phyloP scores from a whole-genome alignment of 2,888 invertebrate species.

The Cremastinae sp. region DNA sequence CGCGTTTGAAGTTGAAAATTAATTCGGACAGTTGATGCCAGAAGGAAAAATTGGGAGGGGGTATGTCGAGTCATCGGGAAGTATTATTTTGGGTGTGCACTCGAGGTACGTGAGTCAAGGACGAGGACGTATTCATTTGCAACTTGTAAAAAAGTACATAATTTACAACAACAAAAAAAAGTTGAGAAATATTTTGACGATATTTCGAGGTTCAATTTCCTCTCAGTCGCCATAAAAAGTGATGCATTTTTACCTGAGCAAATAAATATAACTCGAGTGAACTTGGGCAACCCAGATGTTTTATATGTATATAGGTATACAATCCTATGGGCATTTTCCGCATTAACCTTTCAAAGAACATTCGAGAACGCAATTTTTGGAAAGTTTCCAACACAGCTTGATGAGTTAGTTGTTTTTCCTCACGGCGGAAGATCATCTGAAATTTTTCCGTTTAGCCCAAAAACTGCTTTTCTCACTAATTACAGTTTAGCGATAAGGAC shows the following conservation, averaged over 20 bases:
- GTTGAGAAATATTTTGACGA: no score
- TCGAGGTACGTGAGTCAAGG: slow-evolving; percentile 29
- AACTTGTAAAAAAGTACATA: slow-evolving; percentile 7
- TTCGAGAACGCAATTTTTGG: no score
- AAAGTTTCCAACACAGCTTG: neutral
- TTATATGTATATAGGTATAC: neutral
- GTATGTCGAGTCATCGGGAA: neutral
- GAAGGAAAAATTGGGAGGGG: no score
- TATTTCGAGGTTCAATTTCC: no score
- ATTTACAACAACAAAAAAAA: no score
- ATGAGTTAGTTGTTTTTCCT: neutral
- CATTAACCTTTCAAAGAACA: no score
- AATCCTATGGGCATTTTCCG: no score
- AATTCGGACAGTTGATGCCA: slow-evolving; percentile 9
- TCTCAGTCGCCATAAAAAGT: no score
- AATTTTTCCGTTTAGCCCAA: no score
- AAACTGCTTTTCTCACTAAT: no score
- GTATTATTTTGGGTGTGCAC: neutral
- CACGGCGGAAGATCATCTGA: neutral
- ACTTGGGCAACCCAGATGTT: neutral
- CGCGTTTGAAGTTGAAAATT: slow-evolving; percentile 10
- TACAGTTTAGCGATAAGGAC: no score
- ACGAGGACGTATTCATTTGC: slow-evolving; percentile 39
- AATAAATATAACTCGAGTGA: neutral
- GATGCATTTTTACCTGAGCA: neutral